phyloP scores from a whole-genome alignment of 1,140 invertebrate species.

The Cherax quadricarinatus region DNA sequence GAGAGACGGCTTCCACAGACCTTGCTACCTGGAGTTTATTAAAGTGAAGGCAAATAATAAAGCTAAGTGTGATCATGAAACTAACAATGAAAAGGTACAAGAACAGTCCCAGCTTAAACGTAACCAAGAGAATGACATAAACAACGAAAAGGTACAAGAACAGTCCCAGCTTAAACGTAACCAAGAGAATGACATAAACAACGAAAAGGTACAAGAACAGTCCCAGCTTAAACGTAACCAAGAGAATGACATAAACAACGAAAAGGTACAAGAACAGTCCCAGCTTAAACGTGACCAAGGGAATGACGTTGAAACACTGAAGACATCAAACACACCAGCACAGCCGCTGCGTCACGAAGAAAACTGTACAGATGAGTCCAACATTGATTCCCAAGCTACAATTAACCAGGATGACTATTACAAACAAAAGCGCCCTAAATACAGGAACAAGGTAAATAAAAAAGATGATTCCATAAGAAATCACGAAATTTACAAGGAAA shows the following conservation, averaged over 20 bases:
- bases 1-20: constrained; percentile 37
- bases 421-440: no score
- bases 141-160: background rate
- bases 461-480: no score
- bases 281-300: background rate
- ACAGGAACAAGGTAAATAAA: no score
- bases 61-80: background rate
- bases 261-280: background rate
- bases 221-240: background rate
- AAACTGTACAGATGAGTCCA: no score
- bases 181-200: no score
- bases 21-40: constrained; percentile 38
- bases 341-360: no score
- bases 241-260: no score
- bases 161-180: background rate
- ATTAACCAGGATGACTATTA: no score
- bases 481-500: no score
- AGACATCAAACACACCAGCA: no score
- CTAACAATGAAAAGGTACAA: background rate
- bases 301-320: background rate
- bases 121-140: background rate
- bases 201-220: background rate
- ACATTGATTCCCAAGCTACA: no score
- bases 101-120: background rate
- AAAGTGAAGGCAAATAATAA: background rate